Base-by-base conservation (phyloP, 2,888 invertebrate species). In the Geotrupes spiniger region DNA sequence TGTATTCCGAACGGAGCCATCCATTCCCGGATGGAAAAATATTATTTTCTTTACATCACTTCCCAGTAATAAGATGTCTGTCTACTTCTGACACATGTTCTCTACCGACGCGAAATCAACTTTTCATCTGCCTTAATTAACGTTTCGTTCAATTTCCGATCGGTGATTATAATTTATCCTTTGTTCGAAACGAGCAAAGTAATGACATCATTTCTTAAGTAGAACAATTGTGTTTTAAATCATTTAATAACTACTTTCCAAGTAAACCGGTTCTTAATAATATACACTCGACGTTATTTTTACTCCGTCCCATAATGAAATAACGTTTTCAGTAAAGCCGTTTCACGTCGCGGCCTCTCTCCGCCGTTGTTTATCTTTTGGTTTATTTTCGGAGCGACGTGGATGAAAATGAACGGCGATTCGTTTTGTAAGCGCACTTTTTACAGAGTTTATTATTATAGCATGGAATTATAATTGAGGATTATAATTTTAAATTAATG, bases 231-330 rank as follows among this genome's bases (percentile, higher is more conserved):
- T 63, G 61, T 60, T 63, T 64, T 65, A 65, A 65, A 65, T 66
- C 64, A 63, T 68, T 66, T 68, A 66, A 66, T 68, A 66, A 66
- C 65, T 62, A 65, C 64, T 66, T 66, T 66, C 65, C 63, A 62
- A 61, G 57, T 58, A 52, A 63, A 66, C 66, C 63, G 64, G 66
- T 66, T 65, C 63, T 61, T 61, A 65, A 63, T 64, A 64, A 63
- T 62, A 61, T 57, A 33, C 11, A 33, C 33, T 14, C 33, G 33
- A 14, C 21, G 33, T 12, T 15, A 33, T 33, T 33, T 33, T 33
- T 33, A 33, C 21, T 21, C 6, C 14, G 14, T 33, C 14, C 15
- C 15, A 15, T 33, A 33, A 33, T 8, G 33, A 14, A 33, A 33
- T 12, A 10, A 33, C 11, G 15, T 33, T 33, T 33, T 33, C 8